A percentile compares a stretch with the other conserved stretches of the same genome.
Conservation (phyloP, 2,797 vertebrate genomes). For the Scarus forsteni region DNA sequence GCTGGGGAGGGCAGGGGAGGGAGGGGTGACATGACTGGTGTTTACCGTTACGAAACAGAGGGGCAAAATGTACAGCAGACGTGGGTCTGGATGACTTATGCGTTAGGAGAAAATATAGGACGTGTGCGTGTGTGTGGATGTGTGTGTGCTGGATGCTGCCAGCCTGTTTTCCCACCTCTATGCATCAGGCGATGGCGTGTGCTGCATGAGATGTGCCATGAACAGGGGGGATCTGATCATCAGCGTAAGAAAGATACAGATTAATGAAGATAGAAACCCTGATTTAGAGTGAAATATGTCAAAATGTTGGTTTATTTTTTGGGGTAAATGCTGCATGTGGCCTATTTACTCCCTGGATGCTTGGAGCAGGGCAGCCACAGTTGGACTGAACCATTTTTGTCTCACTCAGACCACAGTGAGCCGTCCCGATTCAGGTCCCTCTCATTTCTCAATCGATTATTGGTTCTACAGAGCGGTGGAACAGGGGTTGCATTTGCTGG, state of each 20-base stretch:
- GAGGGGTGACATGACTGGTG: conserved; percentile 55
- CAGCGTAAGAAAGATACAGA: conserved; percentile 24
- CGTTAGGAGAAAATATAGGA: conserved; percentile 41
- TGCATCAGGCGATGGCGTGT: conserved; percentile 61
- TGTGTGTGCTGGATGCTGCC: conserved; percentile 51
- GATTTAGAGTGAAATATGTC: conserved; percentile 28
- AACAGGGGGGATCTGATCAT: conserved; percentile 25
- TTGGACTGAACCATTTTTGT: conserved; percentile 62
- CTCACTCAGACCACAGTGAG: conserved; percentile 46
- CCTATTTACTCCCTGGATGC: conserved; percentile 63
- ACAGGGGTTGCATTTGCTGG: conserved; percentile 48
- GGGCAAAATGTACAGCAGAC: conserved; percentile 68
- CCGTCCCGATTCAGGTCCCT: conserved; percentile 58
- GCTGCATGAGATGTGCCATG: conserved; percentile 60
- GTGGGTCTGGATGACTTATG: conserved; percentile 31
- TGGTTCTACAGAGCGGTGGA: conserved; percentile 39
- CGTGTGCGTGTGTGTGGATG: conserved; percentile 30
- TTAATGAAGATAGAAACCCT: conserved; percentile 39
- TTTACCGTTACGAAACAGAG: conserved; percentile 76
- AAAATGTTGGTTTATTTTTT: conserved; percentile 38
- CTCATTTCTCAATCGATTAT: conserved; percentile 68
- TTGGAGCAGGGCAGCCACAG: conserved; percentile 55
- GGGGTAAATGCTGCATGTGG: conserved; percentile 41
- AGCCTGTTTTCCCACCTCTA: conserved; percentile 48
- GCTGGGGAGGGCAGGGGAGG: conserved; percentile 11